A percentile compares a stretch with the other conserved stretches of the same genome.
phyloP scores from a whole-genome alignment of 2,113 vertebrate species.

The Sisor rabdophorus region DNA sequence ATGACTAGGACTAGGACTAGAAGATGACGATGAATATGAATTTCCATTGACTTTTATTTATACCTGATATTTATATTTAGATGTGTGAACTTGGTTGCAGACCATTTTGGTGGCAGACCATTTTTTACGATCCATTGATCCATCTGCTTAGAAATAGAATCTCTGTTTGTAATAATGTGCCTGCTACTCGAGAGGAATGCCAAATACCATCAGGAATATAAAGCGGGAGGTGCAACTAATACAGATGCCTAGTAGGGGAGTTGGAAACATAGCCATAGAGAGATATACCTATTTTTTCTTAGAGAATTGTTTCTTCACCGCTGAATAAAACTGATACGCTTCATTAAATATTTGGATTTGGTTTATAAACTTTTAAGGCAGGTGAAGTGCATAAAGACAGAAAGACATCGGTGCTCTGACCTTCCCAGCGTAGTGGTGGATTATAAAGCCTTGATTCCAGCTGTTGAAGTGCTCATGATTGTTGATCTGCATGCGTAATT shows the following conservation, averaged over 20 bases:
- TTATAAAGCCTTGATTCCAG: slow-evolving; percentile 99
- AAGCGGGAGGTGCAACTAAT: not conserved
- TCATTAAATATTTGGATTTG: no score
- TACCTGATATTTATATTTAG: no score
- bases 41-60: no score
- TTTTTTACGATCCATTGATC: not conserved
- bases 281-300: no score
- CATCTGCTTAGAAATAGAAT: not conserved
- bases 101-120: no score
- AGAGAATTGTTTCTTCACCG: no score
- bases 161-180: not conserved
- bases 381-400: not conserved
- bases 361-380: not conserved
- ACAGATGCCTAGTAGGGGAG: no score
- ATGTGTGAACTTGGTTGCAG: no score
- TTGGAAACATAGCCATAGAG: no score
- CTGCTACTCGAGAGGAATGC: not conserved
- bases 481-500: slow-evolving; percentile 90
- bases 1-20: no score
- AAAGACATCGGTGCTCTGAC: slow-evolving; percentile 54
- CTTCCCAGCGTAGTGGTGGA: slow-evolving; percentile 98
- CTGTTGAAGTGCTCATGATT: slow-evolving; percentile 99
- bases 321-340: no score
- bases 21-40: no score
- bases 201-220: not conserved